Evolutionary conservation across 2,888 invertebrate species (phyloP), one percentile per base, ranked within the genome.

Genomic region (Drosophila antonietae): DNA sequence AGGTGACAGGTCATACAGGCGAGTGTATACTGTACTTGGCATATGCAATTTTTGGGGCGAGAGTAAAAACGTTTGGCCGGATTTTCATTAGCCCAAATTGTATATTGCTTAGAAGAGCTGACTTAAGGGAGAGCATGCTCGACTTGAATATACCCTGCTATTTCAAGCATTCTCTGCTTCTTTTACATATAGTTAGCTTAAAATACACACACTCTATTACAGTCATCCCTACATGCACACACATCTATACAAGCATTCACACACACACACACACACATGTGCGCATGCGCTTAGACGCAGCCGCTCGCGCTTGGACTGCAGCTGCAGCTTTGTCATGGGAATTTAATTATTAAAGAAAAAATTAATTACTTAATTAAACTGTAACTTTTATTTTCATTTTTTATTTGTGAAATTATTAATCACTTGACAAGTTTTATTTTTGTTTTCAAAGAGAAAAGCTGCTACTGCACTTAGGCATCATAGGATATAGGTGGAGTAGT

Each of bases 351-450:
- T 10, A 33, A 49, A 31, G n/a, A 33, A 33, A n/a, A 31, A 18
- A 18, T 33, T 51, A 51, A 51, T 51, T 51, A 51, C 31, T 51
- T 51, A 51, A 51, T 51, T 51, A 51, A 51, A 33, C 31, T 51
- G 3, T n/a, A 49, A 28, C 28, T 49, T 49, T n/a, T 49, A n/a
- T 9, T 15, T 28, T 10, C n/a, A n/a, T 31, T 49, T 49, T 28
- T 12, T 49, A 1, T 31, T 31, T 8, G n/a, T n/a, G n/a, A n/a
- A n/a, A n/a, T n/a, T n/a, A n/a, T 46, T 23, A 23, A 23, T 49
- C 18, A 14, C 28, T 31, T 9, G 15, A 5, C 31, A 49, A 33
- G 2, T 49, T 49, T 9, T 31, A 49, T 4, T n/a, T 31, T 28
- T n/a, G 31, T n/a, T 4, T 0, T 6, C 7, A 51, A 33, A 31